phyloP scores from a whole-genome alignment of 2,888 invertebrate species.

The Parelbella ahira region DNA sequence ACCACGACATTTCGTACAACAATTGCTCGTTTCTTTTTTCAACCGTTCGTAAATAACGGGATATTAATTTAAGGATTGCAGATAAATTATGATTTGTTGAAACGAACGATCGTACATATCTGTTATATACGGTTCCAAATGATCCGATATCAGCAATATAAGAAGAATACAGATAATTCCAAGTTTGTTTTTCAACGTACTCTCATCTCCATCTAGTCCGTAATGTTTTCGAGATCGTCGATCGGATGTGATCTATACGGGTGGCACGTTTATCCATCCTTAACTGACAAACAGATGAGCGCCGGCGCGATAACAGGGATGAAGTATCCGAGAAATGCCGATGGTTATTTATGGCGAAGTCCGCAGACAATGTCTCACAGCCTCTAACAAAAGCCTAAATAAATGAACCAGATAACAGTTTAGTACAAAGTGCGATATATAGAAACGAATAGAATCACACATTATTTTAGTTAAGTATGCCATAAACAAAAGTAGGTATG shows the following conservation, averaged over 20 bases:
- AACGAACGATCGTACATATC: too few species aligned
- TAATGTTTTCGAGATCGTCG: conserved; percentile 41
- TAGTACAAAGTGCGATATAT: conserved; percentile 32
- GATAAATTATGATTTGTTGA: too few species aligned
- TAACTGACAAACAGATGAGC: conserved; percentile 73
- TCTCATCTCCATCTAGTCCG: not conserved
- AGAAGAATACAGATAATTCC: too few species aligned
- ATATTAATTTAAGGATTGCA: conserved; percentile 7
- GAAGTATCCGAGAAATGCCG: conserved; percentile 67
- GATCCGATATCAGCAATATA: too few species aligned
- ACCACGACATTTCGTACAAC: conserved; percentile 24
- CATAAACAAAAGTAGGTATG: too few species aligned
- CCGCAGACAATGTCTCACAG: conserved; percentile 49
- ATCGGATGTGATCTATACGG: conserved; percentile 55
- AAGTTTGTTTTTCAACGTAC: too few species aligned
- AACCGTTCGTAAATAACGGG: conserved; percentile 18
- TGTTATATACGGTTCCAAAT: too few species aligned
- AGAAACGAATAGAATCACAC: not conserved
- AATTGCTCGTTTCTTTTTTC: conserved; percentile 20
- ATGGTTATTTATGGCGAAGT: conserved; percentile 71
- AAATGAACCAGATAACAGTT: conserved; percentile 71
- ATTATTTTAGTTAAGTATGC: too few species aligned
- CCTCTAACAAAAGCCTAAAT: conserved; percentile 68
- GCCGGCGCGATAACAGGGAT: conserved; percentile 62
- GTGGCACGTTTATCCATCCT: conserved; percentile 55